Percentiles rank a stretch among this genome's conserved stretches.
Conservation (phyloP, 1,140 invertebrate genomes). For the Listronotus oregonensis region DNA sequence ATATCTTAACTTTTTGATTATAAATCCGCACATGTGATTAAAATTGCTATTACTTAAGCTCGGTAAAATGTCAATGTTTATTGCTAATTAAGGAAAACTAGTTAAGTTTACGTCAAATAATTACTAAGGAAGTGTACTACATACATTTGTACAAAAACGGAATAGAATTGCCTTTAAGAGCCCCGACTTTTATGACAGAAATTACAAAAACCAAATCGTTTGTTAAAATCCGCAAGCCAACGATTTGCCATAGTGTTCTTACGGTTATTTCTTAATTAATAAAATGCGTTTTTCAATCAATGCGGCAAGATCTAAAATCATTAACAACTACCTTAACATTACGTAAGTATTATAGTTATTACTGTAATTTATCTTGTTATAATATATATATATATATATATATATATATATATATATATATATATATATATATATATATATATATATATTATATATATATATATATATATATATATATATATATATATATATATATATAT, state of each 20-base stretch:
- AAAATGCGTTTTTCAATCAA: conserved; percentile 6
- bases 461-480: too few relatives aligned
- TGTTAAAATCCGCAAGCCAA: conserved; percentile 5
- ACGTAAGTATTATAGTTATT: too few relatives aligned
- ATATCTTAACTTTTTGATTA: conserved; percentile 26
- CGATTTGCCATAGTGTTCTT: conserved; percentile 10
- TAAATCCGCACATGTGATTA: conserved; percentile 24
- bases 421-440: too few relatives aligned
- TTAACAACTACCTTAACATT: too few relatives aligned
- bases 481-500: too few relatives aligned
- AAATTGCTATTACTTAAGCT: conserved; percentile 31
- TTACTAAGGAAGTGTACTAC: conserved; percentile 27
- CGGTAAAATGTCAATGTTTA: conserved; percentile 33
- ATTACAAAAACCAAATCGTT: conserved; percentile 14
- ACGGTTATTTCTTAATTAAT: conserved; percentile 1
- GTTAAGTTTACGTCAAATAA: conserved; percentile 29
- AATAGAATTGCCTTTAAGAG: conserved; percentile 20
- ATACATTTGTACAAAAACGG: conserved; percentile 25
- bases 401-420: too few relatives aligned
- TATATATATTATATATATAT: too few relatives aligned
- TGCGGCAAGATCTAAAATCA: too few relatives aligned
- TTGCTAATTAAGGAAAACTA: conserved; percentile 32
- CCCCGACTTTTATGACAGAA: conserved; percentile 18
- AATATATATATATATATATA: too few relatives aligned
- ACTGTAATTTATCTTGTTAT: too few relatives aligned